Evolutionary conservation across 2,888 invertebrate species (phyloP), one percentile per base, ranked within the genome.

Genomic region (Drosophila affinis): DNA sequence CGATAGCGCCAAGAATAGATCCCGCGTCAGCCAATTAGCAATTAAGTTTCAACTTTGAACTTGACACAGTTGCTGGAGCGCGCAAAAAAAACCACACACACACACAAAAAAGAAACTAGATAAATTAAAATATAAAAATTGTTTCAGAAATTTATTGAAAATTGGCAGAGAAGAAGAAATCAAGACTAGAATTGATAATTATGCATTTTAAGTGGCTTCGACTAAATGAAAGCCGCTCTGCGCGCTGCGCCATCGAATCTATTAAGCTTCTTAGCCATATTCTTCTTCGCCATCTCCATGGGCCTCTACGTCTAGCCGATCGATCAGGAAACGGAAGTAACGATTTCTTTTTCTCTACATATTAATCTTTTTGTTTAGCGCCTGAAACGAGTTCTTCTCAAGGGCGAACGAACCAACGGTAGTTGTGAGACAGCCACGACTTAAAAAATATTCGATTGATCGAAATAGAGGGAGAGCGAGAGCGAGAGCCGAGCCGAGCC

Each of bases 271-370:
- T 65, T 74, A 54, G 54, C 69, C 65, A 81, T 76, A 73, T 62
- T 70, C 75, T 72, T 63, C 71, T 75, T 72, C 75, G 59, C 63
- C 10, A 32, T 12, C 32, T 32, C 3, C 32, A 10, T 3, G 32
- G 10, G 32, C 32, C 32, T 32, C 32, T 32, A 32, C 32, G 32
- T 32, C 32, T 32, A 32, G 32, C 32, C 3, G 39, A 54, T 54
- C 71, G 72, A 84, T 88, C 84, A 80, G 83, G 83, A 84, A 84
- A 88, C 88, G 83, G 83, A 84, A 84, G 83, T 83, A 62, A 44
- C 64, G 17, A 57, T 76, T 70, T 72, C 58, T 68, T 57, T 67
- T 67, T 74, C 61, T 55, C 65, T 63, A 67, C 67, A 76, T 67
- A 81, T 73, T 83, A 79, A 86, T 86, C 72, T 80, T 73, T 76